These are phyloP conservation scores for Agelastica alni DNA, from an alignment of 2,888 invertebrate genomes.

Conservation along the genomic window DNA sequence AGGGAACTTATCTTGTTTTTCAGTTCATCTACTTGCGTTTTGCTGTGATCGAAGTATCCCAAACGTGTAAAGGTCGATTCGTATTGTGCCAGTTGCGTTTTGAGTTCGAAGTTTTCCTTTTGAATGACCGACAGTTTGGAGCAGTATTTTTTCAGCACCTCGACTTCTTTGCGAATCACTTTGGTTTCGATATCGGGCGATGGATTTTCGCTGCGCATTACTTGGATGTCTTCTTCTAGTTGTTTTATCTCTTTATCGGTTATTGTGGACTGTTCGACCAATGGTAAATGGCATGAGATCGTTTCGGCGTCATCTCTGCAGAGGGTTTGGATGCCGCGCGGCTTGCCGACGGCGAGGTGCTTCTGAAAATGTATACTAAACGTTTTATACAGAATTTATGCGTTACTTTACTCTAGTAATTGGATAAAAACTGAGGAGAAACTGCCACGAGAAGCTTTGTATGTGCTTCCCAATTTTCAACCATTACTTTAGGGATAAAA, in stretches of 20 bases:
- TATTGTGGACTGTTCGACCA: conserved; percentile 2
- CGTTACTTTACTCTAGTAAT: no score
- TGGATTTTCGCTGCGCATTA: conserved; percentile 38
- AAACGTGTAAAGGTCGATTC: conserved; percentile 30
- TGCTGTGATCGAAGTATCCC: conserved; percentile 19
- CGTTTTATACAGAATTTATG: no score
- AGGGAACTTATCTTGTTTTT: conserved; percentile 32
- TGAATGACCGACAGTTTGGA: conserved; percentile 48
- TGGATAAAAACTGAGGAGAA: no score
- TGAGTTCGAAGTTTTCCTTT: conserved; percentile 48
- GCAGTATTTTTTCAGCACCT: conserved; percentile 50
- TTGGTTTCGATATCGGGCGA: conserved; percentile 46
- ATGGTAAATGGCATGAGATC: conserved; percentile 4
- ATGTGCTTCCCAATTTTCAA: no score
- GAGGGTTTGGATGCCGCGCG: conserved; percentile 7
- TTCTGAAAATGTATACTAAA: no score
- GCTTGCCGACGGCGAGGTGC: conserved; percentile 21
- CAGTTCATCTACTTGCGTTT: conserved; percentile 28
- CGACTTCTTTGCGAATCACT: conserved; percentile 48
- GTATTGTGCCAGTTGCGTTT: conserved; percentile 30
- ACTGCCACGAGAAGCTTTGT: no score
- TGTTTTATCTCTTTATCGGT: conserved; percentile 42
- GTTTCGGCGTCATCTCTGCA: conserved; percentile 11
- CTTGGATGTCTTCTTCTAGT: conserved; percentile 47
- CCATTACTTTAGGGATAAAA: no score